Conservation (phyloP, 2,888 invertebrate species). For the Megastigmus dorsalis region DNA sequence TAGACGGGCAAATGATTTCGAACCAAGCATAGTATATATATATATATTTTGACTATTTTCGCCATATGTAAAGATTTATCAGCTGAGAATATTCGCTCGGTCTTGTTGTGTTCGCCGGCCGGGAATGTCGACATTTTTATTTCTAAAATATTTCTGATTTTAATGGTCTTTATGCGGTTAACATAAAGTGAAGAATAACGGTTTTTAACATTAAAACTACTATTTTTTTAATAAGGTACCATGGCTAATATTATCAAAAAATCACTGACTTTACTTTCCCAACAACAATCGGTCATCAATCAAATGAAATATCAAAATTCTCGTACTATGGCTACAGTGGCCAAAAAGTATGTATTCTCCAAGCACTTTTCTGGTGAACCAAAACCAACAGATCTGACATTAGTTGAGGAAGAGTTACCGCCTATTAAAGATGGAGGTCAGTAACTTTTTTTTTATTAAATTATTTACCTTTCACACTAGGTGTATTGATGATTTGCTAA, state of each 20-base stretch:
- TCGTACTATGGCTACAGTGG: slow-evolving; percentile 56
- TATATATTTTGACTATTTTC: not conserved
- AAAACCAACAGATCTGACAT: slow-evolving; percentile 79
- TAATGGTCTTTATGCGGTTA: not conserved
- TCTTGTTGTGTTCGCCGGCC: not conserved
- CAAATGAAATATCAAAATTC: not conserved
- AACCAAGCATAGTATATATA: not conserved
- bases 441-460: slow-evolving; percentile 53
- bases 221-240: not conserved
- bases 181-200: not conserved
- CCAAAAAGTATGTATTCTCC: slow-evolving; percentile 80
- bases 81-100: not conserved
- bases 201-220: not conserved
- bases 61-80: not conserved
- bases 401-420: slow-evolving; percentile 82
- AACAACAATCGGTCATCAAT: slow-evolving; percentile 12
- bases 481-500: too few relatives aligned
- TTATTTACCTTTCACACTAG: too few relatives aligned
- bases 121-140: not conserved
- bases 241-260: slow-evolving; percentile 10
- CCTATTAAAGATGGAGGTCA: slow-evolving; percentile 82
- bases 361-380: slow-evolving; percentile 82
- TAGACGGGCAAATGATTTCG: not conserved
- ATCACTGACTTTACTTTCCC: not conserved
- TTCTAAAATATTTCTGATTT: not conserved